Evolutionary conservation across 2,888 invertebrate species (phyloP), one percentile per base, ranked within the genome.

Genomic region (Stenodera caucasica): DNA sequence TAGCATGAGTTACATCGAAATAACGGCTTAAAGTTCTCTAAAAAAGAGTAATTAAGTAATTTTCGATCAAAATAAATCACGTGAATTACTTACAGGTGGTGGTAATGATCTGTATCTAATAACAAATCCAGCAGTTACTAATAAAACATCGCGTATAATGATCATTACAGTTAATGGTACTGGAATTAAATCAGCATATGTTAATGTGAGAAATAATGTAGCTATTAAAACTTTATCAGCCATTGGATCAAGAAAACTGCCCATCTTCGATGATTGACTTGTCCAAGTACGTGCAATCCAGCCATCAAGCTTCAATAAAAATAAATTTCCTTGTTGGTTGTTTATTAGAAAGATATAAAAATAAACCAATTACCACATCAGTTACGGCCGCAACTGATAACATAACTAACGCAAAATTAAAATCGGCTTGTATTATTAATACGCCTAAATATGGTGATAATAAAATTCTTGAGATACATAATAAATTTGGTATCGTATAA

Each of bases 201-300:
- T 93, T 63, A 98, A 83, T 0, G 95, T 88, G 54, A 97, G 81
- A 74, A 96, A 96, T 57, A 98, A 81, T 1, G 93, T 92, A 11
- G 92, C 94, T 67, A 98, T 89, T 2, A 99, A 84, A 35, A 98
- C 84, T 83, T 99, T 99, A 79, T 99, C 98, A 2, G 98, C 98
- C 83, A 97, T 87, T 0, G 98, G 98, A 81, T 99, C 98, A 14
- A 99, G 80, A 75, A 97, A 96, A 60, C 96, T 96, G 0, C 98
- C 98, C 76, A 96, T 86, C 77, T 93, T 92, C 29, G 97, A 94
- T 23, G 93, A 90, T 79, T 99, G 98, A 32, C 90, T 90, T 64
- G 89, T 87, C 88, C 92, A 96, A 55, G 90, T 92, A 60, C 98
- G 86, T 0, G 98, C 98, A 76, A 99, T 97, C 88, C 92, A 96